phyloP scores from a whole-genome alignment of 2,113 vertebrate genomes.

The Kryptolebias marmoratus region DNA sequence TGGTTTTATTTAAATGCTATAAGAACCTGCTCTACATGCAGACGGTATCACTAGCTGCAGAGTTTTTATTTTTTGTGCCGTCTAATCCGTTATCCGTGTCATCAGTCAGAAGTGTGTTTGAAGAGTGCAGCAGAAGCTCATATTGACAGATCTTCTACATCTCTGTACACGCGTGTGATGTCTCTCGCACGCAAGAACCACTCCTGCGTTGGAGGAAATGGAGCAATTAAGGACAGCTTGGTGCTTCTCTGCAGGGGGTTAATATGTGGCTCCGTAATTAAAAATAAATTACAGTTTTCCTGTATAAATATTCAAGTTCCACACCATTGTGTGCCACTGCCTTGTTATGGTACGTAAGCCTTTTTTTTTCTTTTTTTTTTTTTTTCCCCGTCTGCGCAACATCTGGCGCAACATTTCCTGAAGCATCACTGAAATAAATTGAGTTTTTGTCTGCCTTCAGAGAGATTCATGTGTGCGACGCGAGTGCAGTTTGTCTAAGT shows the following conservation, averaged over 20 bases:
- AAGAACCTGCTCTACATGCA: slow-evolving; percentile 4
- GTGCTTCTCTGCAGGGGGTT: slow-evolving; percentile 82
- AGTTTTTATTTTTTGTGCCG: slow-evolving; percentile 26
- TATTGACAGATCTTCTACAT: slow-evolving; percentile 71
- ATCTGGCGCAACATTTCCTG: slow-evolving; percentile 76
- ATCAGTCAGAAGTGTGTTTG: slow-evolving; percentile 53
- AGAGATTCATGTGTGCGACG: slow-evolving; percentile 66
- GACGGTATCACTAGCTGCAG: background rate
- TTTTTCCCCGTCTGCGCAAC: slow-evolving; percentile 68
- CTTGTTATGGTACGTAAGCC: slow-evolving; percentile 76
- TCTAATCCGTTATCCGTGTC: slow-evolving; percentile 42
- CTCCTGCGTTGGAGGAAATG: slow-evolving; percentile 82
- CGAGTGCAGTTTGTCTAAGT: slow-evolving; percentile 47
- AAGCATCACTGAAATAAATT: slow-evolving; percentile 78
- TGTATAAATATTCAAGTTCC: slow-evolving; percentile 82
- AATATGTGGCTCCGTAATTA: slow-evolving; percentile 83
- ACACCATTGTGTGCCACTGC: slow-evolving; percentile 65
- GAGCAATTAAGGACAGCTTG: slow-evolving; percentile 86
- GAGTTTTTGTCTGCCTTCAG: slow-evolving; percentile 66
- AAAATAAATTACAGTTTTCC: slow-evolving; percentile 85
- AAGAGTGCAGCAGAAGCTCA: slow-evolving; percentile 65
- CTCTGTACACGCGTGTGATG: slow-evolving; percentile 22
- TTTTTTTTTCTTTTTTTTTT: slow-evolving; percentile 48
- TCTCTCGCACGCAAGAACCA: slow-evolving; percentile 37
- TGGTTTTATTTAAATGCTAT: slow-evolving; percentile 25